Evolutionary conservation across 2,888 invertebrate genomes (phyloP), one percentile per base, ranked within the genome.

Genomic region (Drosophila nr. medialis): DNA sequence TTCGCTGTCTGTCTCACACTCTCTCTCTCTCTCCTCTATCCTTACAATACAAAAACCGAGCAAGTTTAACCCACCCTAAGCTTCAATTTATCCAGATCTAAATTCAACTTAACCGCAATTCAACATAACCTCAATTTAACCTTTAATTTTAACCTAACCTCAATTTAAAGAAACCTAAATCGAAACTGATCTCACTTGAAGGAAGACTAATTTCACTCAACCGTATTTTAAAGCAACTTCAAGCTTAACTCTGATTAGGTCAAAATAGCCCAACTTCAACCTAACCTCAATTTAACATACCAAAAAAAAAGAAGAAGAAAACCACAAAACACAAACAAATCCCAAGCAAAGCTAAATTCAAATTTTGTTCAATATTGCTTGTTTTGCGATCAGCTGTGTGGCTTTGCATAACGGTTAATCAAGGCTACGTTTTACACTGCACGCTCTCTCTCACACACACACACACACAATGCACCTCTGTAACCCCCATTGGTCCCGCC

Each of bases 351-450:
- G 27, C 38, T 40, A 13, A n/a, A 15, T 30, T 56, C 6, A 2
- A 55, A 13, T 56, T 29, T 40, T 27, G 27, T 72, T 53, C 11
- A 49, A 56, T 51, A 36, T 45, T 63, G 54, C 21, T 40, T 45
- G 15, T 42, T 40, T 34, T 53, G 21, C 32, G 21, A 67, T 64
- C 45, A 59, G 59, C 62, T 65, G 59, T 61, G 45, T 66, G 64
- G 60, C 51, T 65, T 65, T 62, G 70, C 40, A 61, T 59, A 58
- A 64, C 62, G 64, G 59, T 51, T 75, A 59, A 65, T 56, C 55
- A 69, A 77, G 75, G 64, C 80, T 84, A 83, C 75, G 80, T 75
- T 67, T 67, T 58, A 68, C 55, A 38, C 48, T 40, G 76, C 75
- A 70, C 72, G 59, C 69, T 59, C 34, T 54, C 30, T 63, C 54